phyloP scores from a whole-genome alignment of 2,797 vertebrate genomes.

The Alosa sapidissima region DNA sequence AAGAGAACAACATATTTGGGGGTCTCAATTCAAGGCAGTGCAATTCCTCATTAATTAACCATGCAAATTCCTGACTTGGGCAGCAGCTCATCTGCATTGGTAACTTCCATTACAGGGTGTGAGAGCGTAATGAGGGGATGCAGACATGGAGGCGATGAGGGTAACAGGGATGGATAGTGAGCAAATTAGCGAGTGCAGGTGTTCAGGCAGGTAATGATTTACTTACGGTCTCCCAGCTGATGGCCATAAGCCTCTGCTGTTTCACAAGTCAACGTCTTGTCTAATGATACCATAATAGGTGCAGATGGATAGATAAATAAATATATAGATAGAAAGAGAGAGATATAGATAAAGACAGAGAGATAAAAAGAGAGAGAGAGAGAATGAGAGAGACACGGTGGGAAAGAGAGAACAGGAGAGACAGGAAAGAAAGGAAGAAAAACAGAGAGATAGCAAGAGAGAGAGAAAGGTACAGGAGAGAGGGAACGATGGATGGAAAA shows the following conservation, averaged over 20 bases:
- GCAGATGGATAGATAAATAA: background rate
- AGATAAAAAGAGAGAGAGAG: background rate
- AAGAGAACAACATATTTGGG: background rate
- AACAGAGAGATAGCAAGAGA: background rate
- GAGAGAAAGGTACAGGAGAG: background rate
- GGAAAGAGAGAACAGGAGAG: too few relatives aligned
- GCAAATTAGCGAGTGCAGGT: constrained; percentile 8
- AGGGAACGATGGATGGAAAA: background rate
- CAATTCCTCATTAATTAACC: constrained; percentile 21
- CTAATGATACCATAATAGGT: background rate
- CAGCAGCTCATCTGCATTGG: constrained; percentile 13
- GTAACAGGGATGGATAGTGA: background rate
- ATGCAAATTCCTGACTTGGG: constrained; percentile 13
- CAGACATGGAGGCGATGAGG: background rate
- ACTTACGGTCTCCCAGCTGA: constrained; percentile 12
- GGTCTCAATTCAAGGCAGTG: background rate
- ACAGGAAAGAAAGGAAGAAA: too few relatives aligned
- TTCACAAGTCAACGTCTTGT: background rate
- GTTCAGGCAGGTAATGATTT: background rate
- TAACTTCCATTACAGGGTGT: background rate
- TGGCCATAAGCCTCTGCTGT: background rate
- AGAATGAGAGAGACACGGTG: background rate
- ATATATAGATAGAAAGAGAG: background rate
- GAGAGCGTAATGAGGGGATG: background rate
- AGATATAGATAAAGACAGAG: background rate